Base-by-base conservation (phyloP, 2,888 invertebrate genomes). In the Scrobipalpa atriplicella region DNA sequence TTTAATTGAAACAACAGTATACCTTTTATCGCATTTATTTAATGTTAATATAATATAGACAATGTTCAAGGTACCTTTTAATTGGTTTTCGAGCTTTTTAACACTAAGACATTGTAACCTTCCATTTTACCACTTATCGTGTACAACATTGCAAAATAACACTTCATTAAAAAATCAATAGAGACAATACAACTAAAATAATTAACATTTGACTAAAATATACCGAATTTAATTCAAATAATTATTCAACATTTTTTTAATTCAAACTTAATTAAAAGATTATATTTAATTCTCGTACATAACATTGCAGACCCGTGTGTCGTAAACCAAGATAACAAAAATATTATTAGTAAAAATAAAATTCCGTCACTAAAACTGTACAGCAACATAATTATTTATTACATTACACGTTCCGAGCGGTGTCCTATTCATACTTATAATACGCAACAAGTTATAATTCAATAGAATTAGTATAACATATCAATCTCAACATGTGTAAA, bases 1-100 rank as follows among this genome's bases (percentile, higher is more conserved):
- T 51, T 16, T 47, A 13, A 67, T 41, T 72, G 29, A 84, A 84
- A 83, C 77, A 73, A 76, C 71, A 67, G 10, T 63, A 39, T 51
- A 68, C 75, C 61, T 73, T 80, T 88, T 47, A 90, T 91, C 85
- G 86, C 86, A 89, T 93, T 93, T 92, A 93, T 92, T 91, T 90
- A 92, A 91, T 93, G 91, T 92, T 92, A 93, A 92, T 90, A 88
- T 93, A 92, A 90, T 92, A 91, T 90, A 93, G 91, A 93, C 92
- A 92, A 91, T 91, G 90, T 92, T 90, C 89, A 92, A 92, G 91
- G 92, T 92, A 92, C 91, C 90, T 89, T 91, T 90, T 82, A 89
- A 92, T 92, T 90, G 92, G 91, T 90, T 92, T 86, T 89, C 89
- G 89, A 91, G 90, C 85, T 87, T 90, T 85, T 83, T 81, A 87